Evolutionary conservation across 2,797 vertebrate genomes (phyloP).

Genomic region (Monodelphis domestica): DNA sequence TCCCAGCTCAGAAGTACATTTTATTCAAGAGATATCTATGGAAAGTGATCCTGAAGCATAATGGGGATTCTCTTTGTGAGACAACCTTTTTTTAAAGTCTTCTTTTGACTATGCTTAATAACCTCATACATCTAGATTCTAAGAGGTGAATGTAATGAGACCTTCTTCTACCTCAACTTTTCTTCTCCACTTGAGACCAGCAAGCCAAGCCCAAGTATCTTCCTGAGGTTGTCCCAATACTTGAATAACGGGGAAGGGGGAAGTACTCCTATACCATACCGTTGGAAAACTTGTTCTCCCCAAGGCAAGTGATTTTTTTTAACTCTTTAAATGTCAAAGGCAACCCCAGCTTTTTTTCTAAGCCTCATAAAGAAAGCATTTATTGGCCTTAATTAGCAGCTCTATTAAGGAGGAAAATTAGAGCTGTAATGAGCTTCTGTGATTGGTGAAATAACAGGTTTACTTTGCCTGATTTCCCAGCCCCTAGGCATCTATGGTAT

Average conservation of each 20-base stretch:
- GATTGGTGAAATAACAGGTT: conserved; percentile 76
- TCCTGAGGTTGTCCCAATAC: conserved; percentile 32
- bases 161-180: not conserved
- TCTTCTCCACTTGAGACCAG: not conserved
- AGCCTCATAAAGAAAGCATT: conserved; percentile 70
- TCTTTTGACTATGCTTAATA: not conserved
- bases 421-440: conserved; percentile 77
- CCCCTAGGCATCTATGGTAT: conserved; percentile 70
- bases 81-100: not conserved
- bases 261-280: conserved; percentile 20
- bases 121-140: not conserved
- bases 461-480: conserved; percentile 32
- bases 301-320: conserved; percentile 44
- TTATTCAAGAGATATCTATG: not conserved
- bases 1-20: not conserved
- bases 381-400: conserved; percentile 79
- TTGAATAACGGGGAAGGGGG: conserved; percentile 16
- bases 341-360: conserved; percentile 47
- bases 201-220: not conserved
- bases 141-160: not conserved
- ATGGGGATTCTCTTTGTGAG: not conserved
- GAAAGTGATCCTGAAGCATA: not conserved
- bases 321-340: conserved; percentile 52
- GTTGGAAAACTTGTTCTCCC: conserved; percentile 8
- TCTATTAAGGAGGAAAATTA: conserved; percentile 79